Evolutionary conservation across 2,113 vertebrate species (phyloP).

Genomic region (Xiphias gladius): DNA sequence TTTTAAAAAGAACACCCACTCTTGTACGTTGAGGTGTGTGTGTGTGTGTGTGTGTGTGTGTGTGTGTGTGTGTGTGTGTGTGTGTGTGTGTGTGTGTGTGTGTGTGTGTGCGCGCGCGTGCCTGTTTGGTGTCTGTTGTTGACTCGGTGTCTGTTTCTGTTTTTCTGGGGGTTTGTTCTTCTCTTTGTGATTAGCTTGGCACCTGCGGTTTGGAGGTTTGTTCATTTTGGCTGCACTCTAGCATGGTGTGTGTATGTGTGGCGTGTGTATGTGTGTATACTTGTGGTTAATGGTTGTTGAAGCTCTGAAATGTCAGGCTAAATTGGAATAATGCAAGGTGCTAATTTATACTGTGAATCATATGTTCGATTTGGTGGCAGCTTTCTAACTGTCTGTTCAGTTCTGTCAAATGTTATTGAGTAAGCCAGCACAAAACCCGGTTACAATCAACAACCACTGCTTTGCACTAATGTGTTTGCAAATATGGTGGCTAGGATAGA

Average conservation of each 20-base stretch:
- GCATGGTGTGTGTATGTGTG: constrained; percentile 68
- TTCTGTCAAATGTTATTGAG: background rate
- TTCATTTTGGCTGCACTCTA: constrained; percentile 58
- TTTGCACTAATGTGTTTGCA: background rate
- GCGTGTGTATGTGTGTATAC: constrained; percentile 30
- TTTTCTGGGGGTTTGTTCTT: constrained; percentile 42
- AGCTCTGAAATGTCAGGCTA: constrained; percentile 50
- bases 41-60: constrained; percentile 33
- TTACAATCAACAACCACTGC: background rate
- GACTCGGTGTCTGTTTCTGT: constrained; percentile 34
- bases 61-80: constrained; percentile 19
- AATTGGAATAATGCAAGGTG: constrained; percentile 46
- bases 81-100: constrained; percentile 67
- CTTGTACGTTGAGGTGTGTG: constrained; percentile 72
- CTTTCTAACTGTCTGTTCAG: background rate
- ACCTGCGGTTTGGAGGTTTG: constrained; percentile 63
- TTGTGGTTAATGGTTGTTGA: constrained; percentile 40
- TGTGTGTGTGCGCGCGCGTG: constrained; percentile 25
- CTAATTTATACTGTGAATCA: constrained; percentile 7
- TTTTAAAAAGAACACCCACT: constrained; percentile 60
- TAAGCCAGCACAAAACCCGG: background rate
- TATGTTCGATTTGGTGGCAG: constrained; percentile 15
- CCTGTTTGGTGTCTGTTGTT: constrained; percentile 30
- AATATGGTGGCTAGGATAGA: background rate
- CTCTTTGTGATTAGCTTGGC: constrained; percentile 53